Conservation (phyloP, 2,113 vertebrate genomes). For the Mobula hypostoma region DNA sequence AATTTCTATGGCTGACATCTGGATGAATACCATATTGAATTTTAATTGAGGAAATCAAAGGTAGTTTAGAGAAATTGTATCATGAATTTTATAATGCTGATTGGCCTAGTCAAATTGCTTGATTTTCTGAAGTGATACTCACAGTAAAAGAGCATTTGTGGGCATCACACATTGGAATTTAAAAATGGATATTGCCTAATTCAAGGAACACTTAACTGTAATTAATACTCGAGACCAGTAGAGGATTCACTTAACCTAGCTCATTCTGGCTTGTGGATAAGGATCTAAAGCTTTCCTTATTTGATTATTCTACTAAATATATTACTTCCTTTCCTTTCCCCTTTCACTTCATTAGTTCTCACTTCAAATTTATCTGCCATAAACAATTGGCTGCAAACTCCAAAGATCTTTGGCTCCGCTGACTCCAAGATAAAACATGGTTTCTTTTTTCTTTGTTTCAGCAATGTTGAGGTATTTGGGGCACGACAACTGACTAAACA, state of each 20-base stretch:
- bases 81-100: not conserved
- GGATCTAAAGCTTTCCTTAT: not conserved
- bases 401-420: too few relatives aligned
- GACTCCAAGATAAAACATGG: not conserved
- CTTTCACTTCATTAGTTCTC: not conserved
- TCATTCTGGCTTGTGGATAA: not conserved
- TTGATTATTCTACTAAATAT: not conserved
- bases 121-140: too few relatives aligned
- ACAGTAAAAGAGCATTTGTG: not conserved
- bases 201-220: not conserved
- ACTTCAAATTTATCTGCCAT: not conserved
- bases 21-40: slow-evolving; percentile 4
- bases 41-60: not conserved
- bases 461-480: not conserved
- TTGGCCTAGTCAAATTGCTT: not conserved
- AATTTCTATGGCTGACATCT: not conserved
- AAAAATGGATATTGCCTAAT: not conserved
- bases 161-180: not conserved
- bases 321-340: not conserved
- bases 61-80: not conserved
- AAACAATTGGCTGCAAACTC: not conserved
- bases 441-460: too few relatives aligned
- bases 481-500: not conserved
- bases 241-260: not conserved
- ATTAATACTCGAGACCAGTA: not conserved